A percentile compares a stretch with the other conserved stretches of the same genome.
Evolutionary conservation across 2,113 vertebrate genomes (phyloP).

Genomic region (Lophochroa leadbeateri): DNA sequence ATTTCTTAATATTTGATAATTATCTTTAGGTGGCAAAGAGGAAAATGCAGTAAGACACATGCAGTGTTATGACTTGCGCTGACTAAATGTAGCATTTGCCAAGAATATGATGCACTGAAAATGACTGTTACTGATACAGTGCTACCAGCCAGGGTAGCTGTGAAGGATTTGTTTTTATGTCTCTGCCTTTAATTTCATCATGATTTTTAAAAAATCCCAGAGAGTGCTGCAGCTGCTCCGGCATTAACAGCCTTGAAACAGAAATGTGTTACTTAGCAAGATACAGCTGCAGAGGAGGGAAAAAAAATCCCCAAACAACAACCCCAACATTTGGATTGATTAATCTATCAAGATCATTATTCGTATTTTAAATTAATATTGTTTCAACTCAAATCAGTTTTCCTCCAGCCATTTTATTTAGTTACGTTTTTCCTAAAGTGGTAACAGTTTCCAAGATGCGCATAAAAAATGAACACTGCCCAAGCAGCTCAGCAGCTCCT

Average conservation of each 20-base stretch:
- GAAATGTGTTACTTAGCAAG: constrained; percentile 74
- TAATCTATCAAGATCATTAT: constrained; percentile 72
- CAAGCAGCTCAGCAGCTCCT: constrained; percentile 62
- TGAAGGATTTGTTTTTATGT: constrained; percentile 59
- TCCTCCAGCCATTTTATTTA: constrained; percentile 73
- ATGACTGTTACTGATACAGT: constrained; percentile 55
- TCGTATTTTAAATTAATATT: constrained; percentile 76
- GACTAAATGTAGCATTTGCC: constrained; percentile 22
- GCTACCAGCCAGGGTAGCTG: constrained; percentile 44
- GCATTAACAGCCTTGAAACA: constrained; percentile 78
- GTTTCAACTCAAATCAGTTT: constrained; percentile 77
- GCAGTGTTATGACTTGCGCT: neutral
- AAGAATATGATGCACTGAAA: constrained; percentile 49
- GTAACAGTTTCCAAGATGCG: constrained; percentile 68
- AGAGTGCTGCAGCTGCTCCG: constrained; percentile 74
- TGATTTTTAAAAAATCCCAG: constrained; percentile 73
- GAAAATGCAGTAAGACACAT: constrained; percentile 1
- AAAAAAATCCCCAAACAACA: constrained; percentile 60
- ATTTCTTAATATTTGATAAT: constrained; percentile 35
- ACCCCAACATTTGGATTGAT: constrained; percentile 72
- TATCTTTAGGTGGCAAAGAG: neutral
- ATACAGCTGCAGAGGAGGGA: constrained; percentile 76
- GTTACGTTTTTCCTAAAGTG: constrained; percentile 67
- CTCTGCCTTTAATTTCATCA: constrained; percentile 74
- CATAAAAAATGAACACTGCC: constrained; percentile 62